Base-by-base conservation (phyloP, 2,888 invertebrate genomes). In the Drosophila colorata region DNA sequence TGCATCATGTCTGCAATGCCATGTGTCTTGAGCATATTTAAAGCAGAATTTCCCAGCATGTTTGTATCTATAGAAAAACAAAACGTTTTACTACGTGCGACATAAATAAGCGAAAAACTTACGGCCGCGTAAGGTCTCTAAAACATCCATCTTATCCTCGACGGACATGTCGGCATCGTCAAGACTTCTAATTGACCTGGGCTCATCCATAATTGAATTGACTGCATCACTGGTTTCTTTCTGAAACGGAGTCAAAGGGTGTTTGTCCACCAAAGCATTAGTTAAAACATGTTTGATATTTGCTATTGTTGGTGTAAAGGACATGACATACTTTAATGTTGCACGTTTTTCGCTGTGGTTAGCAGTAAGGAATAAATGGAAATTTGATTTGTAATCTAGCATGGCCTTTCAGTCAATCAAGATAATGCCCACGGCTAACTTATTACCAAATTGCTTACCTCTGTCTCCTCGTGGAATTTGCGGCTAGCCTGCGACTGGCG, bases 1-100 rank as follows among this genome's bases (percentile, higher is more conserved):
- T 97, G 96, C 90, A 97, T 94, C 95, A 98, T 95, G 41, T 84
- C 83, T 46, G 96, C 95, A 87, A 97, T 97, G 70, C 97, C 97
- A 92, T 97, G 97, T 79, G 95, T 94, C 90, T 97, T 96, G 66
- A 98, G 93, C 92, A 97, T 93, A 90, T 95, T 94, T 72, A 96
- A 69, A 0, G 92, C 90, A 0, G 90, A 87, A 41, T 86, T 85
- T 20, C 90, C 90, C 35, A 91, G 71, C 46, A 89, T 70, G 47
- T 87, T 90, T 8, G 78, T 74, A 52, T 91, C 91, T 91, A 31
- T 3, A 47, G 52, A 0, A 28, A 3, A 49, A n/a, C 16, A 33
- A 41, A 41, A 20, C 7, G 5, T 13, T 31, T 6, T 37, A 35
- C 41, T 13, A 38, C 13, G 16, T 9, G 8, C 2, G n/a, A 38